Evolutionary conservation across 1,140 invertebrate species (phyloP).

Genomic region (Lepidotrigona ventralis): DNA sequence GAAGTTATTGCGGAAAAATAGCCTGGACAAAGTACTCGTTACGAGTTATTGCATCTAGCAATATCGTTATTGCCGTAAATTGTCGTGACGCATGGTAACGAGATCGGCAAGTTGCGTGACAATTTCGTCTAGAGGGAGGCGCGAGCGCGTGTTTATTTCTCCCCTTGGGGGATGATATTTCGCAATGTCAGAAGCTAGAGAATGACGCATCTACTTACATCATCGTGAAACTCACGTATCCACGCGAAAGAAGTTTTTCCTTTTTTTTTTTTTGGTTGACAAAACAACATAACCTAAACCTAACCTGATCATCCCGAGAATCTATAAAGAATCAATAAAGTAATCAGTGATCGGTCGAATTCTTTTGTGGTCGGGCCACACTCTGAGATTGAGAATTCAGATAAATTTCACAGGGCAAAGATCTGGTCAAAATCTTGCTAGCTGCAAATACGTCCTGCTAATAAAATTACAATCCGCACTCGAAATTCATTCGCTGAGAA

Average conservation of each 20-base stretch:
- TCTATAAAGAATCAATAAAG: too few species aligned
- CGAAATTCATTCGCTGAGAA: too few species aligned
- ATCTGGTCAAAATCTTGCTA: too few species aligned
- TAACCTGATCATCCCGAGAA: neutral
- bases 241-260: neutral
- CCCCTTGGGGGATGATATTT: neutral
- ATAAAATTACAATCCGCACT: too few species aligned
- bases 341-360: neutral
- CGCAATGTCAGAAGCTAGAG: neutral
- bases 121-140: neutral
- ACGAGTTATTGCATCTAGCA: neutral
- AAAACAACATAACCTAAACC: too few species aligned
- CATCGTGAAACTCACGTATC: neutral
- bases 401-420: too few species aligned
- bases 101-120: conserved; percentile 6
- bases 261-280: neutral
- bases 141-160: neutral
- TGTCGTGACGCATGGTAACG: conserved; percentile 2
- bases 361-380: neutral
- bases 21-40: neutral
- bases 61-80: neutral
- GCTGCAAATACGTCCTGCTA: too few species aligned
- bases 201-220: conserved; percentile 4
- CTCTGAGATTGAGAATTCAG: too few species aligned
- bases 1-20: conserved; percentile 3